Conservation (phyloP, 1,140 invertebrate species). For the Tetranychus cinnabarinus region DNA sequence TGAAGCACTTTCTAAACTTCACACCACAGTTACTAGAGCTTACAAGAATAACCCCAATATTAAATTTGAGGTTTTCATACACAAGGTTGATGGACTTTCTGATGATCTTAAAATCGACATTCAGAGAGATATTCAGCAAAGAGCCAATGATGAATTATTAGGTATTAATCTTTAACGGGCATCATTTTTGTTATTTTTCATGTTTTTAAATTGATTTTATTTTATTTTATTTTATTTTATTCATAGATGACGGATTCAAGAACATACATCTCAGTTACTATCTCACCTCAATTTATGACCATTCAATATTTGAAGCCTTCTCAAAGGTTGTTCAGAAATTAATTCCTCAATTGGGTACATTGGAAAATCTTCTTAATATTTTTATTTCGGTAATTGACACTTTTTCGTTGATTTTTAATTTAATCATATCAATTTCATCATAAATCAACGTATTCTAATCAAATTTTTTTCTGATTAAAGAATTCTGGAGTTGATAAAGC, state of each 20-base stretch:
- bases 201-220: no score
- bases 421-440: neutral
- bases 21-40: conserved; percentile 74
- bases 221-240: neutral
- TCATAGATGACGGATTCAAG: conserved; percentile 6
- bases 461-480: conserved; percentile 24
- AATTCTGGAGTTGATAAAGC: conserved; percentile 96
- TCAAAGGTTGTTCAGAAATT: conserved; percentile 99
- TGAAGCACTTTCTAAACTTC: conserved; percentile 76
- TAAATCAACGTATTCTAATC: neutral
- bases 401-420: neutral
- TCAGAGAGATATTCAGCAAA: conserved; percentile 80
- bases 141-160: conserved; percentile 75
- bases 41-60: conserved; percentile 88
- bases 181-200: no score
- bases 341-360: conserved; percentile 81
- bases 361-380: conserved; percentile 97
- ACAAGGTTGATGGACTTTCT: conserved; percentile 93
- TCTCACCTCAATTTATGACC: conserved; percentile 96
- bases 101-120: conserved; percentile 98
- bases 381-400: conserved; percentile 71
- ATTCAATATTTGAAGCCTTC: conserved; percentile 99
- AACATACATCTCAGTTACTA: conserved; percentile 44
- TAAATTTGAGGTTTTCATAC: conserved; percentile 95
- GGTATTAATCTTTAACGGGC: neutral